phyloP scores from a whole-genome alignment of 2,888 invertebrate genomes.

The Holacanthella duospinosa region DNA sequence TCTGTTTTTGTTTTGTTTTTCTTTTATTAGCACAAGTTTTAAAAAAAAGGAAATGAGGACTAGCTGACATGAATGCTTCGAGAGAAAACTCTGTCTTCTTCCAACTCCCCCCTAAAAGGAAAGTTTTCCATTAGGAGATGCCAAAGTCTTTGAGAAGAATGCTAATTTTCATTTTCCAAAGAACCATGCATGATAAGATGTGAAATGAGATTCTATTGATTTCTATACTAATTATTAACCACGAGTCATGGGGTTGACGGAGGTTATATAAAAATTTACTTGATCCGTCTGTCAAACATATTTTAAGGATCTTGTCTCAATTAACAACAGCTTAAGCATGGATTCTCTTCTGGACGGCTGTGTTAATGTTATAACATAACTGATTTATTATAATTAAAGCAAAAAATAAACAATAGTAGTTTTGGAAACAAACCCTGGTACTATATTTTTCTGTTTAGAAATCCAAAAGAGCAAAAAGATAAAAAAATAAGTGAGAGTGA shows the following conservation, averaged over 20 bases:
- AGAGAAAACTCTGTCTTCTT: not conserved
- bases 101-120: not conserved
- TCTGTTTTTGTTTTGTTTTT: conserved; percentile 4
- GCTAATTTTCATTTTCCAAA: conserved; percentile 22
- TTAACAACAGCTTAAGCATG: too few species aligned
- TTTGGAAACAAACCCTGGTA: too few species aligned
- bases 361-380: too few species aligned
- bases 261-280: too few species aligned
- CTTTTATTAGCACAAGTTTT: not conserved
- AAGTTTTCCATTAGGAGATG: not conserved
- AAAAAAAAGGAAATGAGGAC: conserved; percentile 3
- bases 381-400: too few species aligned
- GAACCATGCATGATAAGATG: conserved; percentile 10
- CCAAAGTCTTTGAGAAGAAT: conserved; percentile 10
- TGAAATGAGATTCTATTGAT: conserved; percentile 24
- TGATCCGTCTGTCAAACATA: too few species aligned
- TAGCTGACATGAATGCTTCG: conserved; percentile 1
- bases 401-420: too few species aligned
- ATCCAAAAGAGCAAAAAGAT: too few species aligned
- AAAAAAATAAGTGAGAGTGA: too few species aligned
- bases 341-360: too few species aligned
- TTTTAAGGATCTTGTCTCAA: too few species aligned
- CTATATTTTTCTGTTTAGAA: too few species aligned
- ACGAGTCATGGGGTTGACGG: not conserved
- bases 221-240: conserved; percentile 26